Percentiles rank a stretch among this genome's conserved stretches.
These are phyloP conservation scores for Heliconius ethilla DNA, from an alignment of 2,888 invertebrate species.

Conservation along the genomic window DNA sequence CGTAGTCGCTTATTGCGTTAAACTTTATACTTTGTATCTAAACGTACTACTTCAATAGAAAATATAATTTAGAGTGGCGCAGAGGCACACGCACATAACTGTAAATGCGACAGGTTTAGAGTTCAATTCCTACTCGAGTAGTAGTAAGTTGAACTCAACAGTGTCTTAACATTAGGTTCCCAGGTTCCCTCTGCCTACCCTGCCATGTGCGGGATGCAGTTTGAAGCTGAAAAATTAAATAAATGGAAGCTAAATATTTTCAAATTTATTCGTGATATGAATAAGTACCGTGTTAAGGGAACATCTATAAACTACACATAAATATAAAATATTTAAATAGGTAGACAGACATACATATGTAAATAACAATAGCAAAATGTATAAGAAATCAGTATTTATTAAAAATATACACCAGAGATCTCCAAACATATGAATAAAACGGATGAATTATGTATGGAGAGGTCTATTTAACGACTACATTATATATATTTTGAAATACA, in stretches of 20 bases:
- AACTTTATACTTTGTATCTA: background rate
- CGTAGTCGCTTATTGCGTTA: background rate
- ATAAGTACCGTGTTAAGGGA: background rate
- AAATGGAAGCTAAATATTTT: no score
- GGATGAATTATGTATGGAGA: slow-evolving; percentile 11
- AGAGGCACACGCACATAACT: background rate
- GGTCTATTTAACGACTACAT: slow-evolving; percentile 1
- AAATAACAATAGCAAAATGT: slow-evolving; percentile 24
- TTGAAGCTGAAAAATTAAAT: no score
- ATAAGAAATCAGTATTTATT: slow-evolving; percentile 36
- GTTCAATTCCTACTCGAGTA: background rate
- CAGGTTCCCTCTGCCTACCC: no score
- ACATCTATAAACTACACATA: background rate
- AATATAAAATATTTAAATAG: slow-evolving; percentile 4
- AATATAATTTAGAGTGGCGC: background rate
- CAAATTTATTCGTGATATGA: background rate
- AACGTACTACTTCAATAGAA: background rate
- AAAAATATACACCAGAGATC: slow-evolving; percentile 14
- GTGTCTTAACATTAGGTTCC: background rate
- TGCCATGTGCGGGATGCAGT: no score
- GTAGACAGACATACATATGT: background rate
- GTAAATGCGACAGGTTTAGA: no score
- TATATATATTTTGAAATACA: slow-evolving; percentile 1
- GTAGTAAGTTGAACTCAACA: no score
- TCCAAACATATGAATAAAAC: slow-evolving; percentile 11